Percentiles rank a stretch among this genome's conserved stretches.
Conservation (phyloP, 2,113 vertebrate species). For the Cynopterus brachyotis region DNA sequence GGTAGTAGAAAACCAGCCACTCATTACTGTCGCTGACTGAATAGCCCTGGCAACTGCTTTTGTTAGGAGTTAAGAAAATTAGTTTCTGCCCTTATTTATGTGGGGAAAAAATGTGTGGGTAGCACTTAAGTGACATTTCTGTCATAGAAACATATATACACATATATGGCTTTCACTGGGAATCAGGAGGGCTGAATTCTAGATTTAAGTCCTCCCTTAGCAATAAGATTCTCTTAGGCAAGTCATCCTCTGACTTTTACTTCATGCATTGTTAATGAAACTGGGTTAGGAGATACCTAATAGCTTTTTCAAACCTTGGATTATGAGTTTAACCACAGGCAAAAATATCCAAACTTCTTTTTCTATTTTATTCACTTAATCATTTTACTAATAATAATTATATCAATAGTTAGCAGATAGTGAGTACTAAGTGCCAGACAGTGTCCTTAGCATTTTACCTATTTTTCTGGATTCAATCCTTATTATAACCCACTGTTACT, state of each 20-base stretch:
- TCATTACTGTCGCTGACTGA: not conserved
- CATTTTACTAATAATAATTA: constrained; percentile 35
- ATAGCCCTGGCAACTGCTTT: not conserved
- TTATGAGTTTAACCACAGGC: not conserved
- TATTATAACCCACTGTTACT: not conserved
- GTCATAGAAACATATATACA: not conserved
- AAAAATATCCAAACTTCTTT: constrained; percentile 22
- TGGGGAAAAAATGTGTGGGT: not conserved
- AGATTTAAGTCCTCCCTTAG: not conserved
- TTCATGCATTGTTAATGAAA: not conserved
- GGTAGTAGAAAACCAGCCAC: not conserved
- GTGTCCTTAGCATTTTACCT: not conserved
- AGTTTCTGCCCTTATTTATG: not conserved
- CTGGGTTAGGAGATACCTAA: not conserved
- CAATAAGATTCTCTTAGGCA: not conserved
- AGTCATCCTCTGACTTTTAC: not conserved
- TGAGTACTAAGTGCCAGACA: not conserved
- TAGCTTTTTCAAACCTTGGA: not conserved
- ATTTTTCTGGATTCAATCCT: not conserved
- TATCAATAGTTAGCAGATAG: not conserved
- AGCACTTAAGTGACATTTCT: not conserved
- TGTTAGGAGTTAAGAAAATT: not conserved
- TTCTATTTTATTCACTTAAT: constrained; percentile 21
- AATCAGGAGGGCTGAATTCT: not conserved
- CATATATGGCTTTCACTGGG: not conserved